Percentiles rank a stretch among this genome's conserved stretches.
Evolutionary conservation across 2,113 vertebrate species (phyloP).

Genomic region (Sisor rabdophorus): DNA sequence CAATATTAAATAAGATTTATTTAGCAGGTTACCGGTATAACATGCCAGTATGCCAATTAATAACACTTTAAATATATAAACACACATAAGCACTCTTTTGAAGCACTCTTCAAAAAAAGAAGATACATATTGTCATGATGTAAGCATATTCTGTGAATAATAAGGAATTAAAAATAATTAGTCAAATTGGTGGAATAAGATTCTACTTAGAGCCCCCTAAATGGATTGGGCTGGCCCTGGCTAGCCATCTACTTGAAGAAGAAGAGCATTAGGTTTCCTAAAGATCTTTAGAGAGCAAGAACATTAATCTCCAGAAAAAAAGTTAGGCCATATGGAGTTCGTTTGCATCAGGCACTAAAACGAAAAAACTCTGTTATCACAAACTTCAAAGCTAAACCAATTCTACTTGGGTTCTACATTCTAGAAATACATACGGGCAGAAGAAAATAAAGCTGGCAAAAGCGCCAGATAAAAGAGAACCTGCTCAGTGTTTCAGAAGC

Average conservation of each 20-base stretch:
- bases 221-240: no score
- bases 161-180: no score
- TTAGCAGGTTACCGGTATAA: no score
- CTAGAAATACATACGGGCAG: neutral
- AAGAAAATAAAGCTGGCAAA: neutral
- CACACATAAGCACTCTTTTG: no score
- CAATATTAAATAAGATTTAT: no score
- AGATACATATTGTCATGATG: no score
- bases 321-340: constrained; percentile 11
- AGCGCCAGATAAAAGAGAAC: neutral
- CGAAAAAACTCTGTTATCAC: neutral
- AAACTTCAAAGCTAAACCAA: constrained; percentile 3
- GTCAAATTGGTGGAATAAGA: no score
- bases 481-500: neutral
- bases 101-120: no score
- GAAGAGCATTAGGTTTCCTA: neutral
- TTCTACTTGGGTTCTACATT: neutral
- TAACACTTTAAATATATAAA: no score
- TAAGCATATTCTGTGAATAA: no score
- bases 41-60: no score
- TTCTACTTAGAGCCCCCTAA: no score
- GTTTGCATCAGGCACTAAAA: constrained; percentile 14
- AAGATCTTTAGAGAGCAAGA: neutral
- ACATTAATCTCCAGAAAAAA: constrained; percentile 4
- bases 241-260: neutral